Percentiles rank a stretch among this genome's conserved stretches.
Evolutionary conservation across 2,888 invertebrate species (phyloP).

Genomic region (Tachina grossa): DNA sequence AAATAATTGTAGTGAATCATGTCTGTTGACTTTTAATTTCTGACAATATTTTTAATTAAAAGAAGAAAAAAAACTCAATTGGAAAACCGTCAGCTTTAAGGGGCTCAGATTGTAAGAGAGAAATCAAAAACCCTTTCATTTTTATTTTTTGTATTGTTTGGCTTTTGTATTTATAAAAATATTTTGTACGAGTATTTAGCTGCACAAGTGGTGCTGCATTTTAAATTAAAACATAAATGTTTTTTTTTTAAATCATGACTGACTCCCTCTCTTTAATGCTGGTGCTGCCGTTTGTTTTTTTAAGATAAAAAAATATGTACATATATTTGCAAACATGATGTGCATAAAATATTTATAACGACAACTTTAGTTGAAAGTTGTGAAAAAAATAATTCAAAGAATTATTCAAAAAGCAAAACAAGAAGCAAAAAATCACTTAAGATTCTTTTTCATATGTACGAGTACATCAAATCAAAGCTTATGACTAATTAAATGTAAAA

Average conservation of each 20-base stretch:
- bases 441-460: not conserved
- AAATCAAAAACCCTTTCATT: constrained; percentile 26
- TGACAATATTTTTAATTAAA: constrained; percentile 58
- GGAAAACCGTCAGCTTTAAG: constrained; percentile 28
- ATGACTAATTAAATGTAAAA: constrained; percentile 44
- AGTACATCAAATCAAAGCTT: constrained; percentile 12
- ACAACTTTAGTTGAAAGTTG: constrained; percentile 15
- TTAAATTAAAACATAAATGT: constrained; percentile 63
- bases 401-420: constrained; percentile 33
- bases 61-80: constrained; percentile 50
- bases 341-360: constrained; percentile 59
- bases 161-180: constrained; percentile 16
- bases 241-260: constrained; percentile 12
- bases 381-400: constrained; percentile 47
- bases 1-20: constrained; percentile 48
- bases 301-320: not conserved
- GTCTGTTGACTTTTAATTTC: constrained; percentile 40
- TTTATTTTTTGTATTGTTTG: constrained; percentile 3
- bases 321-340: constrained; percentile 51
- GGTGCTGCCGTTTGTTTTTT: constrained; percentile 28
- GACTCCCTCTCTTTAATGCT: constrained; percentile 21
- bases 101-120: not conserved
- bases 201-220: constrained; percentile 57
- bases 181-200: constrained; percentile 36
- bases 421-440: constrained; percentile 14